Conservation (phyloP, 2,888 invertebrate species). For the Homarus gammarus region DNA sequence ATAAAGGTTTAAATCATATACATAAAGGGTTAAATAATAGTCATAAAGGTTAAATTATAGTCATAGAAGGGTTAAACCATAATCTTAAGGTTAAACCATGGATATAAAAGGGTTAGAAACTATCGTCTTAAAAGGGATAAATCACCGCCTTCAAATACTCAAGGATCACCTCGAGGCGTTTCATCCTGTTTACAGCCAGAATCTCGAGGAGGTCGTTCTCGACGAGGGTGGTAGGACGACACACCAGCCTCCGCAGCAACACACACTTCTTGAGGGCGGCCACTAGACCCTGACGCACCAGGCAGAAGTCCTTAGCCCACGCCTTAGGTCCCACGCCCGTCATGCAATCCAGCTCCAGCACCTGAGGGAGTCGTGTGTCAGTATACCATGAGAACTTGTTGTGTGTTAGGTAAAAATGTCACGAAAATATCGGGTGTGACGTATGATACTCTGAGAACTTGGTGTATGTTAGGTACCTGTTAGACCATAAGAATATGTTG, state of each 20-base stretch:
- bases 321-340: slow-evolving; percentile 75
- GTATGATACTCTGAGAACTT: neutral
- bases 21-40: no score
- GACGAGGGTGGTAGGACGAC: slow-evolving; percentile 70
- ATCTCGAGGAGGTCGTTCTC: slow-evolving; percentile 69
- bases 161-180: slow-evolving; percentile 67
- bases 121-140: no score
- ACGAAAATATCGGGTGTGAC: neutral
- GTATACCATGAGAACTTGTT: neutral
- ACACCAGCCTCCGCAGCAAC: slow-evolving; percentile 58
- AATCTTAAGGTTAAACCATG: no score
- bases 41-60: no score
- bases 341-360: slow-evolving; percentile 75
- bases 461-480: neutral
- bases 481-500: no score
- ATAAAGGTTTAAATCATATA: no score
- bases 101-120: no score
- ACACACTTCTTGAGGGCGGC: slow-evolving; percentile 56
- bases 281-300: slow-evolving; percentile 67
- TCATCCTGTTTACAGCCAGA: slow-evolving; percentile 64
- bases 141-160: no score
- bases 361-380: slow-evolving; percentile 19
- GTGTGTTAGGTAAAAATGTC: neutral
- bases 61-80: no score
- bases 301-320: slow-evolving; percentile 75